These are phyloP conservation scores for Pandemis cinnamomeana DNA, from an alignment of 2,888 invertebrate species.

Conservation along the genomic window DNA sequence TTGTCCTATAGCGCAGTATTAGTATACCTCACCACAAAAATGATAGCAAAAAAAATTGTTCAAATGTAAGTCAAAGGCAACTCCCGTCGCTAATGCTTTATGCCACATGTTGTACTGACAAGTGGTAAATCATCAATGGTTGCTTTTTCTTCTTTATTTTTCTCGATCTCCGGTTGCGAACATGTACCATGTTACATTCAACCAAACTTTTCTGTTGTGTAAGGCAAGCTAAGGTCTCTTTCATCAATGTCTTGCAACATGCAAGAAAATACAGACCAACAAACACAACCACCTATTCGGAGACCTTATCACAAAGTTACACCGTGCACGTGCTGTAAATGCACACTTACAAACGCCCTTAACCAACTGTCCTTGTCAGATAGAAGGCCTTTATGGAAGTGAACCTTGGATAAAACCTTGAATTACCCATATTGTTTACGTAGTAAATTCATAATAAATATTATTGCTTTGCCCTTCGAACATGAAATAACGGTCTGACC, in stretches of 20 bases:
- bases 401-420: constrained; percentile 3
- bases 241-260: not conserved
- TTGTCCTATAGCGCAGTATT: too few species aligned
- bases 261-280: too few species aligned
- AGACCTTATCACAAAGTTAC: not conserved
- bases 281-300: not conserved
- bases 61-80: too few species aligned
- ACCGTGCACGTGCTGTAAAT: not conserved
- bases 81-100: too few species aligned
- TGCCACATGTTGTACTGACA: too few species aligned
- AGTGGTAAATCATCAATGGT: too few species aligned
- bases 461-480: not conserved
- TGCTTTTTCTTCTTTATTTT: too few species aligned
- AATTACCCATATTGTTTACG: not conserved
- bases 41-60: too few species aligned
- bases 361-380: not conserved
- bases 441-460: not conserved
- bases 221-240: not conserved
- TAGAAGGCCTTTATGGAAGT: not conserved
- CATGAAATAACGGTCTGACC: not conserved
- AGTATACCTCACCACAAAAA: too few species aligned
- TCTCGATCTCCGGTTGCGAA: too few species aligned
- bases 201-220: too few species aligned
- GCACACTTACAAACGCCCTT: not conserved
- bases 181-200: too few species aligned